These are phyloP conservation scores for Saccopteryx bilineata DNA, from an alignment of 2,113 vertebrate species.

Conservation along the genomic window DNA sequence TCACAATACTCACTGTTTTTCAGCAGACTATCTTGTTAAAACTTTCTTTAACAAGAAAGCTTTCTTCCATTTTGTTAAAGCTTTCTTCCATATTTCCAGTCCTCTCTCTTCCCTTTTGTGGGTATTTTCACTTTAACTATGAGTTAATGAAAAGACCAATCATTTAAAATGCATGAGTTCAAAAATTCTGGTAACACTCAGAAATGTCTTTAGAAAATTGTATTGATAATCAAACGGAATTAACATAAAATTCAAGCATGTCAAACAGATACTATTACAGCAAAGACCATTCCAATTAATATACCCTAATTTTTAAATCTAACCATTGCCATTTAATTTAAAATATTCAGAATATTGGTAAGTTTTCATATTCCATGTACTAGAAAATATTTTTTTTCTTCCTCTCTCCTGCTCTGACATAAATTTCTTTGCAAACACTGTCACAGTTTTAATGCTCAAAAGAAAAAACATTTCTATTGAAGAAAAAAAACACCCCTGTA, in stretches of 20 bases:
- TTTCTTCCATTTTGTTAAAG: background rate
- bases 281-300: constrained; percentile 17
- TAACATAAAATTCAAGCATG: background rate
- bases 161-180: background rate
- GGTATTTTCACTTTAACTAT: background rate
- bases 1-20: background rate
- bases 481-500: background rate
- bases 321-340: background rate
- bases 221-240: constrained; percentile 46
- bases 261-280: background rate
- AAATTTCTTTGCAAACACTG: background rate
- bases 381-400: background rate
- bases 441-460: constrained; percentile 5
- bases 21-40: background rate
- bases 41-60: background rate
- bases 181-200: background rate
- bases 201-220: background rate
- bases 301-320: background rate
- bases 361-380: background rate
- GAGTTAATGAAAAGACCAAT: background rate
- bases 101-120: background rate
- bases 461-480: background rate
- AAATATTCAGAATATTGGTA: background rate
- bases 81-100: background rate
- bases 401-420: background rate